Base-by-base conservation (phyloP, 1,140 invertebrate genomes). In the Zaprionus capensis region DNA sequence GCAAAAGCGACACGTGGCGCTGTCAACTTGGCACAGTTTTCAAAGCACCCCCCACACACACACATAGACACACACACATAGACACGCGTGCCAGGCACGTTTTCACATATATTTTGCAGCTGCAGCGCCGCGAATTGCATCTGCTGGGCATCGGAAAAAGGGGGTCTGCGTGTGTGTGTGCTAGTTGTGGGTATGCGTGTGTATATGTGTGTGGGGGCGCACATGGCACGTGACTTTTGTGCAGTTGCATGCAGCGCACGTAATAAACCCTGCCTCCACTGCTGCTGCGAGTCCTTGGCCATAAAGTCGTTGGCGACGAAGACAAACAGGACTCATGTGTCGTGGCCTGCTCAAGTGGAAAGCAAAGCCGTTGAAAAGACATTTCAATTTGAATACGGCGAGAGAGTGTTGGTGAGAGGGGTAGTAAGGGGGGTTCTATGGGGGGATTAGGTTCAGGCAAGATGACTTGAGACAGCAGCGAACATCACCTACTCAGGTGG, bases 301-400 rank as follows among this genome's bases (percentile, higher is more conserved):
- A 79, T 81, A 90, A 88, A 81, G 81, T 81, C 84, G 81, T 71
- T 66, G 61, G 68, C 82, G 64, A 82, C 76, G 76, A 85, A 91
- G 85, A 90, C 85, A 90, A 90, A 90, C 85, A 90, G 81, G 81
- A 90, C 86, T 90, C 81, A 82, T 91, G 86, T 85, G 81, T 90
- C 85, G 76, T 71, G 81, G 81, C 59, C 75, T 77, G 84, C 81
- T 81, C 81, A 78, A 90, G 84, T 88, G 85, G 85, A 88, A 88
- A 84, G 85, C 78, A 88, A 88, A 88, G 81, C 84, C 84, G 84
- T 88, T 88, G 85, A 90, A 90, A 85, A 90, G 85, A 90, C 86
- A 90, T 90, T 90, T 90, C 85, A 90, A 90, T 90, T 90, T 90
- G 85, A 85, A 77, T 90, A 69, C 70, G 79, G 79, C 53, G 9